These are phyloP conservation scores for Uloborus diversus DNA, from an alignment of 1,140 invertebrate species.

Conservation along the genomic window DNA sequence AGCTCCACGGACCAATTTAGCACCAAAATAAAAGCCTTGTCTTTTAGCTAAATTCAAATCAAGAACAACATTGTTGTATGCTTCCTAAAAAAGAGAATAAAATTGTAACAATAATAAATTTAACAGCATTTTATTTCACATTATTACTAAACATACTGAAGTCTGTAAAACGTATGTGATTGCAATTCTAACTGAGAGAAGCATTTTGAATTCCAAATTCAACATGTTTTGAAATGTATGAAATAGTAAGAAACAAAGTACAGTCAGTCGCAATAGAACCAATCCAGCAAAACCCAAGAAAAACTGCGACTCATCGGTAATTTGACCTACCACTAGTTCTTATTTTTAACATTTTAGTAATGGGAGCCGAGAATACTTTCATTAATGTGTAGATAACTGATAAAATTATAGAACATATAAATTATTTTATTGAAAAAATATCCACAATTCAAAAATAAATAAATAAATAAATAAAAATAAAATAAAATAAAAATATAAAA, in stretches of 20 bases:
- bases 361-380: no score
- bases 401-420: no score
- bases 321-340: no score
- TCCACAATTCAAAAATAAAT: no score
- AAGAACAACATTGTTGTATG: conserved; percentile 85
- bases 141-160: no score
- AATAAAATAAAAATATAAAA: neutral
- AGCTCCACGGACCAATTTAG: conserved; percentile 96
- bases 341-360: no score
- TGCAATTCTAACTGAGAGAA: neutral
- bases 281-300: no score
- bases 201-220: neutral
- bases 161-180: neutral
- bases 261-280: neutral
- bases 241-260: neutral
- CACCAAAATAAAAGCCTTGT: conserved; percentile 97
- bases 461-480: neutral
- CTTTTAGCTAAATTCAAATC: conserved; percentile 94
- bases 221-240: neutral
- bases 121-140: no score
- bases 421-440: neutral
- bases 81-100: conserved; percentile 69
- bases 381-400: no score
- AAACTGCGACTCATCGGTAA: no score
- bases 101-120: neutral